These are phyloP conservation scores for Tholera decimalis DNA, from an alignment of 2,888 invertebrate genomes.

Conservation along the genomic window DNA sequence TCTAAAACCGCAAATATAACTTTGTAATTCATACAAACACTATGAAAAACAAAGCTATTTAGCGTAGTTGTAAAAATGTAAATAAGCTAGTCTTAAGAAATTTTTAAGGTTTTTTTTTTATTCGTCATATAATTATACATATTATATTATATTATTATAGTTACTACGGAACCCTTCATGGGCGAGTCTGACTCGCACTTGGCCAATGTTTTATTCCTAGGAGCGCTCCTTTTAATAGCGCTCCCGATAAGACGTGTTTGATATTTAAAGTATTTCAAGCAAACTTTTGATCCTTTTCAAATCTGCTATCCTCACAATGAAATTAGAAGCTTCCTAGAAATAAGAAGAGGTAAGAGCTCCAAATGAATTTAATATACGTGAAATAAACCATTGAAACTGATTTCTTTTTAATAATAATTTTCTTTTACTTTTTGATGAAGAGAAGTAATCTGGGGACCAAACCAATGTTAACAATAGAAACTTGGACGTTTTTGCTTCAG, in stretches of 20 bases:
- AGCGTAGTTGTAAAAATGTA: too few relatives aligned
- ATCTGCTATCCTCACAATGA: constrained; percentile 25
- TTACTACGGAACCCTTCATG: too few relatives aligned
- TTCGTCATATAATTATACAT: too few relatives aligned
- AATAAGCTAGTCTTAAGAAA: too few relatives aligned
- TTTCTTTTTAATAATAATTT: constrained; percentile 49
- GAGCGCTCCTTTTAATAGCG: too few relatives aligned
- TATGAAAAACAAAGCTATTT: too few relatives aligned
- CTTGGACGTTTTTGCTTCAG: constrained; percentile 43
- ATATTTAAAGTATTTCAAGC: constrained; percentile 14
- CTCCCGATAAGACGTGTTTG: constrained; percentile 12
- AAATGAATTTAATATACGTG: constrained; percentile 54
- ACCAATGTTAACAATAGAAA: constrained; percentile 53
- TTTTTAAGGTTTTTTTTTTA: too few relatives aligned
- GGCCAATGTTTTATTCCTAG: too few relatives aligned
- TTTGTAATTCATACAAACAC: too few relatives aligned
- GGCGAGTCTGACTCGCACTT: too few relatives aligned
- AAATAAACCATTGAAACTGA: constrained; percentile 32
- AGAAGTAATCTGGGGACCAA: constrained; percentile 46
- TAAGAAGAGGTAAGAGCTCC: constrained; percentile 39
- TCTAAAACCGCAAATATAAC: too few relatives aligned
- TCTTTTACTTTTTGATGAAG: constrained; percentile 12
- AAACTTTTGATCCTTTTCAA: constrained; percentile 25
- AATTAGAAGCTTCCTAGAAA: constrained; percentile 36
- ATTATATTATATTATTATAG: too few relatives aligned